Conservation (phyloP, 2,113 vertebrate species). For the Orthonyx spaldingii region DNA sequence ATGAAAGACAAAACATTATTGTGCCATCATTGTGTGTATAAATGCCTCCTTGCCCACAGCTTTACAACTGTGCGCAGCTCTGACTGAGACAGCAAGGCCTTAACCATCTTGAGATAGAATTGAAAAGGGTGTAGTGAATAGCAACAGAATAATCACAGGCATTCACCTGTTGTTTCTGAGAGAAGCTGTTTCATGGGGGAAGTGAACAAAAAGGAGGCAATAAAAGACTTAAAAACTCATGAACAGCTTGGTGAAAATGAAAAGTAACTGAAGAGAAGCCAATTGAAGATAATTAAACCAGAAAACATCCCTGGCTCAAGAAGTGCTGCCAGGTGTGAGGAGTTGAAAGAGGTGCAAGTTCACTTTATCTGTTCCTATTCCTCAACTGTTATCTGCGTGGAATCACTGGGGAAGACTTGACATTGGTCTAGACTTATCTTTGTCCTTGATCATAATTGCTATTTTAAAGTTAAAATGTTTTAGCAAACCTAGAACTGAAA, state of each 20-base stretch:
- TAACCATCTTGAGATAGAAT: background rate
- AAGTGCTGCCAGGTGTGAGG: background rate
- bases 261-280: background rate
- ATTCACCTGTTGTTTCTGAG: background rate
- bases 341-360: background rate
- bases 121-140: background rate
- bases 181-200: background rate
- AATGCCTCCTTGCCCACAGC: background rate
- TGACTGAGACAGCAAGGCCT: background rate
- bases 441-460: background rate
- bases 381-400: background rate
- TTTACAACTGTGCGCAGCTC: background rate
- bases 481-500: background rate
- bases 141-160: background rate
- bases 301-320: background rate
- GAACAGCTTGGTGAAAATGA: background rate
- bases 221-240: background rate
- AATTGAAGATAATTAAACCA: background rate
- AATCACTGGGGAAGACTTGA: background rate
- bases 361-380: background rate
- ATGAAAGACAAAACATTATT: background rate
- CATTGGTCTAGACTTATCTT: background rate
- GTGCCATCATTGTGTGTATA: fast-evolving
- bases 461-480: background rate
- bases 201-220: background rate